Conservation (phyloP, 2,797 vertebrate genomes). For the Cheirogaleus major region DNA sequence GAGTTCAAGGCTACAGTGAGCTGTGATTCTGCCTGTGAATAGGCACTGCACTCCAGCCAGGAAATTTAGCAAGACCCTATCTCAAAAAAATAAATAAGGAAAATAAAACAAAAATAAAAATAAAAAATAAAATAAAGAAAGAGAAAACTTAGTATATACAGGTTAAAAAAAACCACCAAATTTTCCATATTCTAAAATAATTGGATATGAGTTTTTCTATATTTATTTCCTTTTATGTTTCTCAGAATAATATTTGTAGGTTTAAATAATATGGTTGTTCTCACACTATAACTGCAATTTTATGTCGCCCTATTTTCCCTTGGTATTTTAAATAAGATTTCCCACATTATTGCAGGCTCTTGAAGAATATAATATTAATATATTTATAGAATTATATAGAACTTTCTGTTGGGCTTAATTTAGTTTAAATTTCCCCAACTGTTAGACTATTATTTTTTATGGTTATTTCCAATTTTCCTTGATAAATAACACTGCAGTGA, state of each 20-base stretch:
- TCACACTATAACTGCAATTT: not conserved
- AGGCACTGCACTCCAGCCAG: not conserved
- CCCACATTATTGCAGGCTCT: not conserved
- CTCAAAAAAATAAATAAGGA: not conserved
- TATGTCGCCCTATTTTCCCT: not conserved
- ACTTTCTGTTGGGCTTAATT: slow-evolving; percentile 14
- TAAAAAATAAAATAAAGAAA: not conserved
- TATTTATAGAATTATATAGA: not conserved
- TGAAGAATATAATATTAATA: not conserved
- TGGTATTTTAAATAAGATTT: not conserved
- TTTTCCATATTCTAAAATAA: not conserved
- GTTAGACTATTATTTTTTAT: not conserved
- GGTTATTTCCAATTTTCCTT: slow-evolving; percentile 14
- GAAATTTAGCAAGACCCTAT: not conserved
- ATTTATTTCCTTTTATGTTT: not conserved
- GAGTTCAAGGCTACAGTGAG: not conserved
- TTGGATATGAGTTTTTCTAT: not conserved
- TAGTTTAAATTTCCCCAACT: not conserved
- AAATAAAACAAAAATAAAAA: not conserved
- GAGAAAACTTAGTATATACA: not conserved
- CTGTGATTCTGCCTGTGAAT: not conserved
- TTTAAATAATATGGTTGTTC: not conserved
- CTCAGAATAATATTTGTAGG: not conserved
- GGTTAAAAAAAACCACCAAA: not conserved
- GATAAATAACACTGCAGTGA: not conserved